These are phyloP conservation scores for Neolamprologus caudopunctatus DNA, from an alignment of 2,113 vertebrate species.

Conservation along the genomic window DNA sequence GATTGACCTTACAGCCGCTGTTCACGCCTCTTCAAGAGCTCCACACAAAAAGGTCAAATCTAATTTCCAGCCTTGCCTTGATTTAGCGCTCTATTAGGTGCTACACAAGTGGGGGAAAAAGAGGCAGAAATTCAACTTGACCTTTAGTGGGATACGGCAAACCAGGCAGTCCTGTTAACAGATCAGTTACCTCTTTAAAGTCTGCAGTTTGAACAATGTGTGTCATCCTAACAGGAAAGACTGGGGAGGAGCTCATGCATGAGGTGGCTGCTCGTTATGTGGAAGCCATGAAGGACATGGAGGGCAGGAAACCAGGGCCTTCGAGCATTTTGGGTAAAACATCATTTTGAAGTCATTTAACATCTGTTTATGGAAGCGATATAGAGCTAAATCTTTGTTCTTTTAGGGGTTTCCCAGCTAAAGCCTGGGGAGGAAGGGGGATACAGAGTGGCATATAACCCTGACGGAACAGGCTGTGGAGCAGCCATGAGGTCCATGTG, in stretches of 20 bases:
- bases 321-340: conserved; percentile 71
- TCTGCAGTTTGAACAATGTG: not conserved
- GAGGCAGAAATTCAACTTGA: conserved; percentile 11
- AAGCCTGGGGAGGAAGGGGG: conserved; percentile 68
- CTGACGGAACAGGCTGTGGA: conserved; percentile 73
- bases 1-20: not conserved
- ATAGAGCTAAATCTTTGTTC: not conserved
- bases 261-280: conserved; percentile 73
- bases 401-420: conserved; percentile 73
- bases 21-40: not conserved
- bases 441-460: conserved; percentile 73
- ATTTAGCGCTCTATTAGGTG: conserved; percentile 15
- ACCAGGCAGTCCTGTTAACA: not conserved
- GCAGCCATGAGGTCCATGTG: conserved; percentile 83
- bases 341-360: not conserved
- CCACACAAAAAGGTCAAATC: conserved; percentile 44
- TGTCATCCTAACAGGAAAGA: conserved; percentile 54
- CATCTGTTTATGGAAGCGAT: not conserved
- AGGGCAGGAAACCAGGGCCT: conserved; percentile 77
- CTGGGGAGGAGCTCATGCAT: conserved; percentile 70
- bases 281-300: conserved; percentile 80
- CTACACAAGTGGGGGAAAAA: not conserved
- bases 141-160: conserved; percentile 26
- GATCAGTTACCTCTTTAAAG: not conserved
- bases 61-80: conserved; percentile 22